Conservation (phyloP, 2,888 invertebrate species). For the Spodoptera picta region DNA sequence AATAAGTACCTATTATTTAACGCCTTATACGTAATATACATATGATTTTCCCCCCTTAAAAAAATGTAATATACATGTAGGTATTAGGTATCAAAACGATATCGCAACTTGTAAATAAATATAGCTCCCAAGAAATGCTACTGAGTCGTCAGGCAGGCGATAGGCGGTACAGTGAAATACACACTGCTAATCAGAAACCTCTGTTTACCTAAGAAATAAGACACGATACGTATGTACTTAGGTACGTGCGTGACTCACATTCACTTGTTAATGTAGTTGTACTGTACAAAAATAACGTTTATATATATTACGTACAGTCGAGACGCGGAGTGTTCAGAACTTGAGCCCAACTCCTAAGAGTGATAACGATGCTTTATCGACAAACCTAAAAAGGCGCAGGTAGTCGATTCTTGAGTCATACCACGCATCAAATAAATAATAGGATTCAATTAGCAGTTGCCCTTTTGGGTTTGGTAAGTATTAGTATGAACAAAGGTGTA, state of each 20-base stretch:
- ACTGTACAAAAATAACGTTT: conserved; percentile 57
- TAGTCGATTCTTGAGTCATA: conserved; percentile 64
- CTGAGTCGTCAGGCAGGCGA: conserved; percentile 42
- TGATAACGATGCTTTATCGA: conserved; percentile 45
- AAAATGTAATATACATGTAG: too few species aligned
- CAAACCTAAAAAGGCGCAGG: conserved; percentile 50
- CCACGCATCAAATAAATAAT: conserved; percentile 70
- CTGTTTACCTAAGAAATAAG: conserved; percentile 62
- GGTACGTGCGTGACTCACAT: conserved; percentile 62
- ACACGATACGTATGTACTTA: conserved; percentile 53
- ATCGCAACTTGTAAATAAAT: conserved; percentile 51
- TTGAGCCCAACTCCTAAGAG: conserved; percentile 22
- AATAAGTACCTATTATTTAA: conserved; percentile 57
- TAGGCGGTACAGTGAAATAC: conserved; percentile 46
- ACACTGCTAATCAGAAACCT: conserved; percentile 61
- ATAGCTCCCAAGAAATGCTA: conserved; percentile 32
- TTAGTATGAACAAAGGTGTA: conserved; percentile 76
- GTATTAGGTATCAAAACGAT: conserved; percentile 31
- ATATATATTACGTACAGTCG: conserved; percentile 32
- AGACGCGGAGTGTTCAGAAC: conserved; percentile 15
- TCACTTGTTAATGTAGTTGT: conserved; percentile 59
- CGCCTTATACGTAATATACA: conserved; percentile 47
- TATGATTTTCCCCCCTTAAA: background rate
- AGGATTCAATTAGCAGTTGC: conserved; percentile 72
- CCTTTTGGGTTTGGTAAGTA: conserved; percentile 72